Base-by-base conservation (phyloP, 1,140 invertebrate genomes). In the Drosophila tsacasi region DNA sequence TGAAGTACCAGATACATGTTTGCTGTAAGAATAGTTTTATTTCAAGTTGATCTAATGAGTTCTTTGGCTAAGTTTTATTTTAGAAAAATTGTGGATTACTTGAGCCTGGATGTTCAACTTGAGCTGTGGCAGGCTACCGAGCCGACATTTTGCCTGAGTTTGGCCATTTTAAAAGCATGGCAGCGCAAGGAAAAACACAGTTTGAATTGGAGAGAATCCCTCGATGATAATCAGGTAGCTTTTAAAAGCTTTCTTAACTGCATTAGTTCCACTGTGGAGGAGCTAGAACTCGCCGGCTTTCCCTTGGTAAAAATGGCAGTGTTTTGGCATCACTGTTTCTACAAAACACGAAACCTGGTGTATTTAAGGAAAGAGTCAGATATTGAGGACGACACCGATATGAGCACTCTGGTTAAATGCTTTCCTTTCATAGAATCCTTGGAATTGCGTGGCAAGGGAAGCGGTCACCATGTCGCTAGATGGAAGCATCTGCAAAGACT, bases 121-220 rank as follows among this genome's bases (percentile, higher is more conserved):
- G 6, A 32, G 6, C 25, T 76, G 15, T 66, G 71, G 61, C 25
- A 76, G 39, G 74, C 74, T 21, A 76, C 71, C 4, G 49, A 76
- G 15, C 17, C 40, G 3, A 47, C n/a, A 9, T 46, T 35, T 9
- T 39, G 61, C 2, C 13, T 76, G 2, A 40, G 37, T 12, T n/a
- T 19, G 9, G 19, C 52, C 6, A 5, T 76, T n/a, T 37, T 23
- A 30, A 57, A 25, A 13, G 37, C 21, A 19, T 76, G 74, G 74
- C 55, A 75, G 13, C 23, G 35, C 25, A 27, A 23, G n/a, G 21
- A 4, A 7, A 42, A 59, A 13, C 35, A 60, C 17, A 19, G 9
- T 15, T 35, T 76, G 19, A 7, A 21, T 5, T 10, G 47, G 3
- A 27, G 40, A 0, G 27, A 60, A 1, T 37, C 23, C 1, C 47